Evolutionary conservation across 2,797 vertebrate species (phyloP).

Genomic region (Enteromius trimaculatus): DNA sequence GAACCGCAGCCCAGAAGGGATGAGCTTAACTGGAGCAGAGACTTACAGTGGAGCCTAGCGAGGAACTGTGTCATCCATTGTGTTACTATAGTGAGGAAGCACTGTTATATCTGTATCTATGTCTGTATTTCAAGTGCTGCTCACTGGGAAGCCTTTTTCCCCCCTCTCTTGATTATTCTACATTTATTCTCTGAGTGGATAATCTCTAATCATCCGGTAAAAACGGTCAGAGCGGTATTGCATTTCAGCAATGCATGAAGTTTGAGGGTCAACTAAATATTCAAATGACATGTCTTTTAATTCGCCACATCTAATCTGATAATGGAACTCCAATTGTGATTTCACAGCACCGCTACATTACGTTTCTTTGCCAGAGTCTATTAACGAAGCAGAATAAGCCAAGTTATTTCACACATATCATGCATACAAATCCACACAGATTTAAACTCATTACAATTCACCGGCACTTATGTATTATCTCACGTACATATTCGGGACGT

Average conservation of each 20-base stretch:
- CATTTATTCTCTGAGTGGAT: slow-evolving; percentile 54
- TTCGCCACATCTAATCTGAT: slow-evolving; percentile 78
- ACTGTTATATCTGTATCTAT: slow-evolving; percentile 30
- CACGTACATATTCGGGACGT: slow-evolving; percentile 44
- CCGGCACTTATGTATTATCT: slow-evolving; percentile 40
- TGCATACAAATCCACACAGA: slow-evolving; percentile 51
- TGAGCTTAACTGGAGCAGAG: slow-evolving; percentile 48
- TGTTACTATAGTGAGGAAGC: slow-evolving; percentile 43
- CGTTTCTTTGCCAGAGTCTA: slow-evolving; percentile 65
- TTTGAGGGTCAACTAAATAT: slow-evolving; percentile 67
- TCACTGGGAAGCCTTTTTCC: slow-evolving; percentile 30
- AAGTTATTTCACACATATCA: slow-evolving; percentile 54
- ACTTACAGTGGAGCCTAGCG: slow-evolving; percentile 23
- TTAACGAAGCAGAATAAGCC: slow-evolving; percentile 58
- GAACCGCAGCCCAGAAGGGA: slow-evolving; percentile 42
- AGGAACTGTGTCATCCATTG: slow-evolving; percentile 40
- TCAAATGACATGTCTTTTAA: slow-evolving; percentile 74
- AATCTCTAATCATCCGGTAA: slow-evolving; percentile 70
- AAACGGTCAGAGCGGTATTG: slow-evolving; percentile 74
- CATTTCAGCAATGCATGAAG: slow-evolving; percentile 63
- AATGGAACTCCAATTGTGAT: slow-evolving; percentile 74
- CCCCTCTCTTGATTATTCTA: slow-evolving; percentile 26
- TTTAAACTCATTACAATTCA: slow-evolving; percentile 54
- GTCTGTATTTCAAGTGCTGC: slow-evolving; percentile 34
- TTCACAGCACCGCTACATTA: slow-evolving; percentile 74